Percentiles rank a stretch among this genome's conserved stretches.
phyloP scores from a whole-genome alignment of 2,888 invertebrate genomes.

The Cephus sareptanus region DNA sequence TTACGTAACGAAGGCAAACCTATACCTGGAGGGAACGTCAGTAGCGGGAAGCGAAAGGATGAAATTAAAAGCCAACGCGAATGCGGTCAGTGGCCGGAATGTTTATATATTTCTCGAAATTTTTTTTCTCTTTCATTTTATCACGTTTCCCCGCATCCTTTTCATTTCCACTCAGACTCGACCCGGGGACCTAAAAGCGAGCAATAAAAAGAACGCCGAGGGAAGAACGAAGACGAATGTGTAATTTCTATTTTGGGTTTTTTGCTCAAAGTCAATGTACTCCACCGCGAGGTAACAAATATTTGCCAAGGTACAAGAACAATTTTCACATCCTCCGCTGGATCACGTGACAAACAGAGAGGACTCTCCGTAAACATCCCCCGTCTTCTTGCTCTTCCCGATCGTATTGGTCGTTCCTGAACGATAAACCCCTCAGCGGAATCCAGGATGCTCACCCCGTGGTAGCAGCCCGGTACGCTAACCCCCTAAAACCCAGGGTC shows the following conservation, averaged over 20 bases:
- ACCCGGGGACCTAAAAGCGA: background rate
- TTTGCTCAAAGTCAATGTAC: background rate
- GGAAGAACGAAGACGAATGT: background rate
- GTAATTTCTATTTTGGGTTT: background rate
- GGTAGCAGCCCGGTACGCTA: background rate
- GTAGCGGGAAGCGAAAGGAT: background rate
- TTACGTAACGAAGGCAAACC: background rate
- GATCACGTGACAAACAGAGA: background rate
- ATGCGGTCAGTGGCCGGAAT: background rate
- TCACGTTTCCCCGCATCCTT: background rate
- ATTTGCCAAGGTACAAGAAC: background rate
- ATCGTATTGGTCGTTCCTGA: background rate
- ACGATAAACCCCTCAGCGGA: background rate
- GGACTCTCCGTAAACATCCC: background rate
- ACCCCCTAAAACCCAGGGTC: background rate
- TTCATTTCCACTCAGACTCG: background rate
- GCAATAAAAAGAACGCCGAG: background rate
- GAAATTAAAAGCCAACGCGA: slow-evolving; percentile 3
- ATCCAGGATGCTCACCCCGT: background rate
- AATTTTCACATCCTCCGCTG: background rate
- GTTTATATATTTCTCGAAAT: background rate
- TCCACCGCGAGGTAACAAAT: background rate
- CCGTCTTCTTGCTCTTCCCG: background rate
- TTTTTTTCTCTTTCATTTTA: too few relatives aligned
- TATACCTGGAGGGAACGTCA: background rate